Evolutionary conservation across 2,797 vertebrate species (phyloP), one percentile per base, ranked within the genome.

Genomic region (Mormyrus proboscirostris): DNA sequence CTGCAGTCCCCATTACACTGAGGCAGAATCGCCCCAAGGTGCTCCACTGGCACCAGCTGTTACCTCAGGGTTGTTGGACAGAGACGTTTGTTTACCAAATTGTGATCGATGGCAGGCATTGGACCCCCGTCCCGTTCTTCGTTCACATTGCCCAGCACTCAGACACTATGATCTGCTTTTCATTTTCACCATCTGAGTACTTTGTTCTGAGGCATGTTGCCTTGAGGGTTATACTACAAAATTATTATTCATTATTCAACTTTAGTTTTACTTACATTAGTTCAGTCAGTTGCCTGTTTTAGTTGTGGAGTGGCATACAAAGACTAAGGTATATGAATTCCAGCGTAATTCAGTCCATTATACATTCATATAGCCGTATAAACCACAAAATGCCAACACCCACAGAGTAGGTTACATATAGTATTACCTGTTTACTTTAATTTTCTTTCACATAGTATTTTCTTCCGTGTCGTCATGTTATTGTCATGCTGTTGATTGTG

Each of bases 21-120:
- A 91, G 38, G 25, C 47, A 50, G 29, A 22, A 25, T 12, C 2
- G 22, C 4, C 62, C 69, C 50, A n/a, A 29, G 19, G 49, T 91
- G 89, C 86, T 51, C 62, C 89, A 85, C 88, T 87, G 87, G 88
- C 89, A 90, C 19, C 82, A 8, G 89, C 89, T 41, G 29, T 90
- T 88, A 88, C 85, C 44, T 38, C 73, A 22, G 88, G 73, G 16
- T 12, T 83, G 33, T 47, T 53, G 53, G 33, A 55, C 50, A 84
- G 51, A 89, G 49, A 7, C 51, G 51, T 57, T 65, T 88, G 51
- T 83, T 69, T 69, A 33, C 10, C 65, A 29, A 33, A 69, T 69
- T 73, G 29, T 73, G 62, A 33, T 33, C 1, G 62, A 33, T 12
- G 14, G 12, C 1, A 2, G n/a, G 8, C 59, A 25, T 6, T 25